phyloP scores from a whole-genome alignment of 64 coral and sea anemone species.

The Pocillopora damicornis region DNA sequence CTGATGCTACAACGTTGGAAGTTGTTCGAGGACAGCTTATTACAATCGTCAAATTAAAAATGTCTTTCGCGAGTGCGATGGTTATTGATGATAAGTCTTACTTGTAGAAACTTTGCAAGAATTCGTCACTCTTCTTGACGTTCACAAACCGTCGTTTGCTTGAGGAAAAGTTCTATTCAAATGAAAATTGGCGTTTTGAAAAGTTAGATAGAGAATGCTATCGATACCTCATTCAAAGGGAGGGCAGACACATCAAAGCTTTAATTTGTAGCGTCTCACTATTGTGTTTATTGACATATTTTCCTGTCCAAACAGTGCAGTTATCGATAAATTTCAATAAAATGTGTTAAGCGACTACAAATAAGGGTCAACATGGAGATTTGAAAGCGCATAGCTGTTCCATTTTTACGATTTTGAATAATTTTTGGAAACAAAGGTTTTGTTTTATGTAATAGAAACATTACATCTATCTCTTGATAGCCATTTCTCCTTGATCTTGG shows the following conservation, averaged over 20 bases:
- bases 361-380: neutral
- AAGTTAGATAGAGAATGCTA: neutral
- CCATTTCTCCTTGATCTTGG: neutral
- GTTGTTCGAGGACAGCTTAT: neutral
- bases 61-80: neutral
- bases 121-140: neutral
- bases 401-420: neutral
- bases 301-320: neutral
- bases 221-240: neutral
- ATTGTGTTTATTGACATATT: neutral
- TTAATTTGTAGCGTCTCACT: neutral
- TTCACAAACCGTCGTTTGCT: neutral
- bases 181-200: neutral
- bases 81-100: neutral
- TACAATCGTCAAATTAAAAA: neutral
- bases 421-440: neutral
- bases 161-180: neutral
- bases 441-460: neutral
- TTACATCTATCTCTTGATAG: neutral
- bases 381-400: neutral
- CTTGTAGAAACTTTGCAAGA: neutral
- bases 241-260: neutral
- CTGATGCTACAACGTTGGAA: neutral
- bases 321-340: neutral
- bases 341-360: conserved; percentile 2